Conservation (phyloP, 2,888 invertebrate genomes). For the Tiliacea aurago region DNA sequence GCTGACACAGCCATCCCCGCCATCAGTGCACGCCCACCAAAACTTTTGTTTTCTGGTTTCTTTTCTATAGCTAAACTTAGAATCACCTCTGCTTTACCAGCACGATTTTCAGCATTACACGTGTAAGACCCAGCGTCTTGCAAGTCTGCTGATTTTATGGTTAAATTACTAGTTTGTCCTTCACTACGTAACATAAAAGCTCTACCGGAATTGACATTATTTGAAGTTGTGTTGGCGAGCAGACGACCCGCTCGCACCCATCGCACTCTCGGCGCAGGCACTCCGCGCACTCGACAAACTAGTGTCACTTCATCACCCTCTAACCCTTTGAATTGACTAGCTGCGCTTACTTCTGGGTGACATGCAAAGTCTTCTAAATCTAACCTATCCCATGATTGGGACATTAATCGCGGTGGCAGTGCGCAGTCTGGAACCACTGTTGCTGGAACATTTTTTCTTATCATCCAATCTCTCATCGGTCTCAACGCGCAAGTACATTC, state of each 20-base stretch:
- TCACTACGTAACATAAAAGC: conserved; percentile 92
- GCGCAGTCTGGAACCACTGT: conserved; percentile 92
- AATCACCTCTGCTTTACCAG: conserved; percentile 94
- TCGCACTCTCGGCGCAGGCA: conserved; percentile 93
- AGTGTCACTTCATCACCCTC: conserved; percentile 94
- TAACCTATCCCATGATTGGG: conserved; percentile 94
- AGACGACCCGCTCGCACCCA: conserved; percentile 94
- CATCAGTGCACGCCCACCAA: conserved; percentile 91
- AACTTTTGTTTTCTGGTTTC: conserved; percentile 91
- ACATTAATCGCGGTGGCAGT: conserved; percentile 91
- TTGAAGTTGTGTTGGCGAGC: conserved; percentile 91
- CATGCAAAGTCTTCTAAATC: conserved; percentile 95
- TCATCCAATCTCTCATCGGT: conserved; percentile 95
- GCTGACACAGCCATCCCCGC: conserved; percentile 93
- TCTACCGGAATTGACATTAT: conserved; percentile 88
- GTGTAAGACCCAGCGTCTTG: conserved; percentile 94
- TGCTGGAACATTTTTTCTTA: conserved; percentile 94
- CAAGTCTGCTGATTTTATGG: conserved; percentile 93
- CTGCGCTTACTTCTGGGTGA: conserved; percentile 92
- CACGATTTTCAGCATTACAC: conserved; percentile 95
- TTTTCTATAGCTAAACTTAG: conserved; percentile 93
- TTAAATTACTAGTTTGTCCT: conserved; percentile 93
- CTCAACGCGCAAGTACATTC: conserved; percentile 95
- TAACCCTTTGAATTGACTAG: conserved; percentile 91
- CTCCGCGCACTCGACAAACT: conserved; percentile 93